Evolutionary conservation across 2,888 invertebrate species (phyloP).

Genomic region (Petrophora chlorosata): DNA sequence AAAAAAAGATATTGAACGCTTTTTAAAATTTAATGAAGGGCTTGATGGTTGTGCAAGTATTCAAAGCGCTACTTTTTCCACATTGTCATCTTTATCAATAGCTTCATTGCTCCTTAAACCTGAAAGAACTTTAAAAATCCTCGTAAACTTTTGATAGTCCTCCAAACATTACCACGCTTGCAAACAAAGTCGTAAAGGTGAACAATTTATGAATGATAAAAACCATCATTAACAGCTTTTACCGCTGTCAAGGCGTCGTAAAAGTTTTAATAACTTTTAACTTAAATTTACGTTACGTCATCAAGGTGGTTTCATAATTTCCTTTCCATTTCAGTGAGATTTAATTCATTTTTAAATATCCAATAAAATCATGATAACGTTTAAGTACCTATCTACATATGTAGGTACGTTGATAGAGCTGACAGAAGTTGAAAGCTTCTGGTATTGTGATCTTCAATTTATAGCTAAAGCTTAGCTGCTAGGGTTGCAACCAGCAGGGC

Average conservation of each 20-base stretch:
- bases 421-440: too few species aligned
- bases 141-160: conserved; percentile 32
- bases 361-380: too few species aligned
- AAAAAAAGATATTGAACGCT: not conserved
- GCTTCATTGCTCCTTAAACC: conserved; percentile 21
- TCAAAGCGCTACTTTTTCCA: not conserved
- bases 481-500: too few species aligned
- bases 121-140: conserved; percentile 27
- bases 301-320: conserved; percentile 25
- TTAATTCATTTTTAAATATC: not conserved
- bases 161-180: conserved; percentile 27
- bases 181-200: conserved; percentile 56
- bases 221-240: conserved; percentile 30
- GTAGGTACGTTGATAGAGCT: too few species aligned
- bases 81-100: conserved; percentile 3
- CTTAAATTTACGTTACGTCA: conserved; percentile 26
- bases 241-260: conserved; percentile 34
- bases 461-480: too few species aligned
- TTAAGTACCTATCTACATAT: too few species aligned
- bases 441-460: too few species aligned
- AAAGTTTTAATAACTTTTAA: conserved; percentile 30
- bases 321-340: conserved; percentile 17
- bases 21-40: not conserved
- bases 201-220: conserved; percentile 43
- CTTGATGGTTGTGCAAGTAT: not conserved